Evolutionary conservation across 2,888 invertebrate genomes (phyloP).

Genomic region (Apamea crenata): DNA sequence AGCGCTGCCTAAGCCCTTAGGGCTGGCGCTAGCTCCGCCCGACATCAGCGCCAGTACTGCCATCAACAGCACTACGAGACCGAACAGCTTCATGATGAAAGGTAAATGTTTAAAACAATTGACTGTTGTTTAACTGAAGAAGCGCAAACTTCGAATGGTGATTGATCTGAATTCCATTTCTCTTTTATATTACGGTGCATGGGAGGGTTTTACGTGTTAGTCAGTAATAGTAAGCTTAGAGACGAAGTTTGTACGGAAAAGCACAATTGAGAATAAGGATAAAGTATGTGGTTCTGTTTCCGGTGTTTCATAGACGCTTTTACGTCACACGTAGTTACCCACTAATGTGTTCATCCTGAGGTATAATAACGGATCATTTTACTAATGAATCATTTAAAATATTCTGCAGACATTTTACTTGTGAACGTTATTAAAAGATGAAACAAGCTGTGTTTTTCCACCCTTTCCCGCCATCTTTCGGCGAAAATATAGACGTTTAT

Average conservation of each 20-base stretch:
- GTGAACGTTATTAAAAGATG: not conserved
- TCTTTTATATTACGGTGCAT: constrained; percentile 13
- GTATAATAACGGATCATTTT: not conserved
- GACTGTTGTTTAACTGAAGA: constrained; percentile 14
- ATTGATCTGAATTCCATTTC: not conserved
- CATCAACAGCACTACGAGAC: constrained; percentile 42
- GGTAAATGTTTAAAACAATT: not conserved
- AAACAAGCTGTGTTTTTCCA: not conserved
- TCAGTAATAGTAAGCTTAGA: constrained; percentile 26
- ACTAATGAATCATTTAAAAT: not conserved
- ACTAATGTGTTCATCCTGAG: not conserved
- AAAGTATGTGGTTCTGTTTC: not conserved
- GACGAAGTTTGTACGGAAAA: not conserved
- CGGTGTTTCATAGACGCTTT: constrained; percentile 6
- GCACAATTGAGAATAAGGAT: constrained; percentile 22
- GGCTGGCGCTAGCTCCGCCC: constrained; percentile 40
- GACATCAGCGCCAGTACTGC: constrained; percentile 47
- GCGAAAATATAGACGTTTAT: constrained; percentile 4
- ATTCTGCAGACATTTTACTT: not conserved
- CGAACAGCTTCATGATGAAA: constrained; percentile 49
- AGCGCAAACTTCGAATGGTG: constrained; percentile 39
- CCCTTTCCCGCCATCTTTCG: not conserved
- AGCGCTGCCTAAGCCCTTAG: constrained; percentile 47
- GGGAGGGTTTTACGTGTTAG: constrained; percentile 22
- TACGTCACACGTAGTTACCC: constrained; percentile 38